Evolutionary conservation across 2,113 vertebrate species (phyloP).

Genomic region (Ophthalmolycus amberensis): DNA sequence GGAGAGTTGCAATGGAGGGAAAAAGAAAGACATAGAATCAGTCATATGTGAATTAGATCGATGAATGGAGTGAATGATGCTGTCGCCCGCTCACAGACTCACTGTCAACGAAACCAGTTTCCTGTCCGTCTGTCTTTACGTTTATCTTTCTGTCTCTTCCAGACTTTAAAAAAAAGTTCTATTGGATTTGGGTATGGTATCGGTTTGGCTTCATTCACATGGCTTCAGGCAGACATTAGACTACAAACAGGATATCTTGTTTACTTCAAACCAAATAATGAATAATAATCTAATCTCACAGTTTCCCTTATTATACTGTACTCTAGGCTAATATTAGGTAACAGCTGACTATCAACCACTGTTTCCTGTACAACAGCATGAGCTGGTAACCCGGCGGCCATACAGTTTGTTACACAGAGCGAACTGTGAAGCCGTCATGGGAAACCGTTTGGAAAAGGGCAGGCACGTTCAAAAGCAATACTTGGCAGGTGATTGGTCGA

Average conservation of each 20-base stretch:
- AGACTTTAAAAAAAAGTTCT: background rate
- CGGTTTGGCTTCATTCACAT: background rate
- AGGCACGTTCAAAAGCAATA: background rate
- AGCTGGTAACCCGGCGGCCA: background rate
- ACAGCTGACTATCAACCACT: background rate
- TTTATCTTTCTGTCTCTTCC: background rate
- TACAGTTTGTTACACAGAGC: background rate
- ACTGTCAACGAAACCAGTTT: background rate
- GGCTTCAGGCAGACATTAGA: background rate
- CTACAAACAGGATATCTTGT: background rate
- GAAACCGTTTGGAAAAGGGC: background rate
- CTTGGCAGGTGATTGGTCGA: too few relatives aligned
- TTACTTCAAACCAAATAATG: background rate
- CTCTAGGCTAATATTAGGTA: background rate
- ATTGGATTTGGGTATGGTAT: background rate
- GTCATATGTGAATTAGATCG: background rate
- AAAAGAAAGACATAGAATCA: constrained; percentile 2
- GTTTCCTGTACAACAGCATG: background rate
- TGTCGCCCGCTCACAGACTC: constrained; percentile 1
- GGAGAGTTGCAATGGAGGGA: background rate
- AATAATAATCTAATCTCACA: background rate
- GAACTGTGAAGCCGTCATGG: background rate
- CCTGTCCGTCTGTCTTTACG: background rate
- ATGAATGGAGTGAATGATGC: constrained; percentile 4
- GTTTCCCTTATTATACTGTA: background rate